phyloP scores from a whole-genome alignment of 1,140 invertebrate genomes.

The Aethina tumida region DNA sequence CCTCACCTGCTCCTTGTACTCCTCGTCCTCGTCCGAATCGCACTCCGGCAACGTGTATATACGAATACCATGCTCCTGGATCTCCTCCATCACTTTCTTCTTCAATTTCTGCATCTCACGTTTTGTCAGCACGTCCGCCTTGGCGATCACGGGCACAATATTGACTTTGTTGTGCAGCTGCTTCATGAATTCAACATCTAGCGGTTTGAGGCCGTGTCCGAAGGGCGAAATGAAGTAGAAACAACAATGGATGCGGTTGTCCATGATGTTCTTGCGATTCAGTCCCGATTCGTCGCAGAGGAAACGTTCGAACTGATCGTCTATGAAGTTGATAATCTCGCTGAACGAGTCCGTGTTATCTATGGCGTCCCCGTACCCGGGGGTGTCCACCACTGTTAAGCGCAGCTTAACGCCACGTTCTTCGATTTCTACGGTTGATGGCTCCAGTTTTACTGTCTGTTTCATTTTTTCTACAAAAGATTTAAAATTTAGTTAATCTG shows the following conservation, averaged over 20 bases:
- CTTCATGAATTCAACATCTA: constrained; percentile 99
- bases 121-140: constrained; percentile 94
- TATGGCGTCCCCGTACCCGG: constrained; percentile 98
- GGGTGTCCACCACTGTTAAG: constrained; percentile 90
- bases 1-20: constrained; percentile 88
- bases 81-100: constrained; percentile 76
- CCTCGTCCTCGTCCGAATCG: constrained; percentile 90
- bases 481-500: too few relatives aligned
- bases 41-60: constrained; percentile 96
- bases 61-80: constrained; percentile 72
- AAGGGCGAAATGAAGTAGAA: constrained; percentile 99
- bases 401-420: constrained; percentile 83
- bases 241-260: constrained; percentile 92
- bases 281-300: constrained; percentile 83
- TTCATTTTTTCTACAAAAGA: constrained; percentile 66
- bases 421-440: constrained; percentile 90
- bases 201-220: constrained; percentile 82
- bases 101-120: constrained; percentile 87
- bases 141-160: constrained; percentile 97
- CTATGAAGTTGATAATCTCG: constrained; percentile 86
- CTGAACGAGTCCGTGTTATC: constrained; percentile 90
- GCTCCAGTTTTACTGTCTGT: constrained; percentile 81
- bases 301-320: constrained; percentile 89
- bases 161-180: constrained; percentile 97
- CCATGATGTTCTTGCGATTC: constrained; percentile 83